Base-by-base conservation (phyloP, 2,797 vertebrate genomes). In the Ctenopoma multispine region DNA sequence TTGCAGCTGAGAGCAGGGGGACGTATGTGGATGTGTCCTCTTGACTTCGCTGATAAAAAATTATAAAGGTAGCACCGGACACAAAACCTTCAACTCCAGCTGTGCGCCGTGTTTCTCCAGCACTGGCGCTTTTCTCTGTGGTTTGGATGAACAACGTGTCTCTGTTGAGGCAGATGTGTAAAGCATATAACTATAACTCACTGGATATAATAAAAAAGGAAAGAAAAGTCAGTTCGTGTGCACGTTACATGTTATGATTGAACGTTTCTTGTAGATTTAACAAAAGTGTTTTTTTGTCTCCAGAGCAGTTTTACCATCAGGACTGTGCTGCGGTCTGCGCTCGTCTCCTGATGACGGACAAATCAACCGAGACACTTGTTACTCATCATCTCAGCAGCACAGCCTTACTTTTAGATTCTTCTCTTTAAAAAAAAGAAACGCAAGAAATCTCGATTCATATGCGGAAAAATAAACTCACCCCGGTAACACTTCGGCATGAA, bases 391-490 rank as follows among this genome's bases (percentile, higher is more conserved):
- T 59, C 31, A 65, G 18, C 54, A 36, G 58, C 59, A 24, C 57
- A 57, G 8, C 50, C 11, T 59, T 57, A 89, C 84, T 87, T 85
- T 79, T 77, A 0, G 31, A 62, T 46, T 40, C 27, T n/a, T 3
- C 43, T 5, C 34, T 6, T n/a, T n/a, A n/a, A n/a, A n/a, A 49
- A 43, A 70, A 29, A 49, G 38, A 70, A 47, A 34, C 57, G 36
- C 0, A 63, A 41, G 1, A 53, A 49, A 80, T 69, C 12, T 77
- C 66, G 13, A 67, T 20, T 50, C 10, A 15, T 6, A 47, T 38
- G 3, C 34, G 9, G 21, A 24, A 46, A 36, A 46, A 36, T 4
- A 81, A 31, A 91, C 91, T 90, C 85, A 92, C 89, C 89, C 70
- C 59, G 6, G 75, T 27, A 74, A 53, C 80, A 79, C 57, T 48